Evolutionary conservation across 2,888 invertebrate species (phyloP).

Genomic region (Sarcophaga rosellei): DNA sequence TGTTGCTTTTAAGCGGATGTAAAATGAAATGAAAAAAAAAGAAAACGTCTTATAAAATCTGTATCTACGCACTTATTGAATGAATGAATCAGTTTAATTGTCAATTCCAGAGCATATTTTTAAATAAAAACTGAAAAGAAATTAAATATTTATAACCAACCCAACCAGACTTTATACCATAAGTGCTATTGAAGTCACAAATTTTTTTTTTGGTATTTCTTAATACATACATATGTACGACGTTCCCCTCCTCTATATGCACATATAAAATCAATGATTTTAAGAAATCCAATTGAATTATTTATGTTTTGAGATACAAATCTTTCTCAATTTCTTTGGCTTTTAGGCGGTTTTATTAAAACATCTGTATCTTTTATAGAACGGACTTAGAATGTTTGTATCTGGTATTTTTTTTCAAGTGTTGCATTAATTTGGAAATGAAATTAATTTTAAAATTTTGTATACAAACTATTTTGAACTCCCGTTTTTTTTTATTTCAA

Average conservation of each 20-base stretch:
- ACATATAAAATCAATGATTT: background rate
- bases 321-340: conserved; percentile 17
- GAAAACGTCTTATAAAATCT: background rate
- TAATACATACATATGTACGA: too few species aligned
- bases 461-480: too few species aligned
- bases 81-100: background rate
- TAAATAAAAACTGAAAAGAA: too few species aligned
- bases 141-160: too few species aligned
- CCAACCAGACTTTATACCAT: too few species aligned
- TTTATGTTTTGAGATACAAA: conserved; percentile 56
- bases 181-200: too few species aligned
- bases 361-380: conserved; percentile 59
- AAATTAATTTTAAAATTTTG: background rate
- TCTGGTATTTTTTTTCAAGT: background rate
- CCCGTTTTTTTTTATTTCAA: too few species aligned
- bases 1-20: conserved; percentile 56
- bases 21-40: background rate
- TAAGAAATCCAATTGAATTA: conserved; percentile 53
- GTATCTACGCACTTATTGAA: background rate
- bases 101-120: background rate
- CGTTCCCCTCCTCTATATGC: too few species aligned
- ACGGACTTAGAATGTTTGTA: conserved; percentile 7
- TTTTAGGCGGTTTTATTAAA: conserved; percentile 31
- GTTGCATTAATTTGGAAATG: background rate
- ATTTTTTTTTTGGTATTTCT: too few species aligned